Conservation (phyloP, 2,113 vertebrate genomes). For the Pogonocichla stellata region DNA sequence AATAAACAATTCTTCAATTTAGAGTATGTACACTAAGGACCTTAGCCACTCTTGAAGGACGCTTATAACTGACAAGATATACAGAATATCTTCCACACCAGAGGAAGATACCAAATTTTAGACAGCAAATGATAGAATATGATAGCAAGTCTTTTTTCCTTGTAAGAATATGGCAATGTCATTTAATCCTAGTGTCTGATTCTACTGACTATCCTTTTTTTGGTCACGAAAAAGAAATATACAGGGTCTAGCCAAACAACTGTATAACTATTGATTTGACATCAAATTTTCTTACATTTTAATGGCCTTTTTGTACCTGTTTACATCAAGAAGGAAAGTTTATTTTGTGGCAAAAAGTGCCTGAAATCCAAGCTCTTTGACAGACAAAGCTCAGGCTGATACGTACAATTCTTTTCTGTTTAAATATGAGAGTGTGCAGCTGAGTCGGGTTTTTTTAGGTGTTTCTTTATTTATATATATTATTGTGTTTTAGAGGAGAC, state of each 20-base stretch:
- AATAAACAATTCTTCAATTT: not conserved
- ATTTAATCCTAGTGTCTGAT: not conserved
- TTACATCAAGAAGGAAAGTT: not conserved
- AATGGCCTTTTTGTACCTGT: not conserved
- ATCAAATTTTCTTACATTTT: not conserved
- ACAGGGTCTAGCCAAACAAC: not conserved
- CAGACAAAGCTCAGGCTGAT: not conserved
- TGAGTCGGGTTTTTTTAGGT: not conserved
- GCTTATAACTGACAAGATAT: not conserved
- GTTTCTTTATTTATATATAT: not conserved
- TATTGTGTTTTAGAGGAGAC: not conserved
- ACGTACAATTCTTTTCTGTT: not conserved
- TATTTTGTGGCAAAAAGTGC: not conserved
- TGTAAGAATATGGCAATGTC: not conserved
- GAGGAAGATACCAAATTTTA: not conserved
- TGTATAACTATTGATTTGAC: not conserved
- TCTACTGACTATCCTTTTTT: not conserved
- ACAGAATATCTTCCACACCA: not conserved
- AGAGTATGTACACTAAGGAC: not conserved
- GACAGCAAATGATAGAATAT: not conserved
- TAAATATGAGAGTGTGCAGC: not conserved
- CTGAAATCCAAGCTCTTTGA: not conserved
- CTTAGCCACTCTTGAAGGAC: not conserved
- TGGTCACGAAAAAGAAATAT: not conserved
- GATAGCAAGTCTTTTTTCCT: not conserved